These are phyloP conservation scores for Athene cunicularia DNA, from an alignment of 2,113 vertebrate genomes.

Conservation along the genomic window DNA sequence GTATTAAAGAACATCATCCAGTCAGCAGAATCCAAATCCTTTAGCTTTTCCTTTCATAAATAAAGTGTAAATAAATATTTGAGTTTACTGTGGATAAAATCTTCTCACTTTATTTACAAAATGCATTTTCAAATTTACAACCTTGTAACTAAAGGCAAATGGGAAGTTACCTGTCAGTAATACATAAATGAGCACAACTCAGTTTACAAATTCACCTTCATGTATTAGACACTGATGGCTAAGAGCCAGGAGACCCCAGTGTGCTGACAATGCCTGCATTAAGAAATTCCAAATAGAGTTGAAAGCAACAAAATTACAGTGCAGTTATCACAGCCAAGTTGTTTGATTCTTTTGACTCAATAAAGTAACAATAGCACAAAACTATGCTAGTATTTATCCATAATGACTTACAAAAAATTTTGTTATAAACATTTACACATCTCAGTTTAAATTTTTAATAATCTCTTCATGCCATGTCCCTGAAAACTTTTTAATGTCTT, in stretches of 20 bases:
- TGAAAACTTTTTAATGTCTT: not conserved
- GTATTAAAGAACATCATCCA: not conserved
- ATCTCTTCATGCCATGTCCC: accelerated
- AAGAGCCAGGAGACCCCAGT: not conserved
- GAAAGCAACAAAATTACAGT: not conserved
- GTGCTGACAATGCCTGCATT: not conserved
- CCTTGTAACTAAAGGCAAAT: not conserved
- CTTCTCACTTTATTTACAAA: not conserved
- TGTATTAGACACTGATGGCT: not conserved
- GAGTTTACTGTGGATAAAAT: not conserved
- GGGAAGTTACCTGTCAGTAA: not conserved
- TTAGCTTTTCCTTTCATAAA: not conserved
- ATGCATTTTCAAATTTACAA: not conserved
- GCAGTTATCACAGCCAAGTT: not conserved
- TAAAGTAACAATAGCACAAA: not conserved
- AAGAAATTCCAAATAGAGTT: not conserved
- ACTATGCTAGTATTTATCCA: not conserved
- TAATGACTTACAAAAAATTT: not conserved
- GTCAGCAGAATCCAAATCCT: not conserved
- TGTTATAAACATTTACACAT: not conserved
- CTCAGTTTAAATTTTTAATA: not conserved
- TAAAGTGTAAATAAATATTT: not conserved
- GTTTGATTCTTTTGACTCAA: not conserved
- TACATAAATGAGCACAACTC: not conserved
- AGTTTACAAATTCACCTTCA: not conserved